Evolutionary conservation across 92 coral and sea anemone genomes (phyloP).

Genomic region (Phenganax marumi): DNA sequence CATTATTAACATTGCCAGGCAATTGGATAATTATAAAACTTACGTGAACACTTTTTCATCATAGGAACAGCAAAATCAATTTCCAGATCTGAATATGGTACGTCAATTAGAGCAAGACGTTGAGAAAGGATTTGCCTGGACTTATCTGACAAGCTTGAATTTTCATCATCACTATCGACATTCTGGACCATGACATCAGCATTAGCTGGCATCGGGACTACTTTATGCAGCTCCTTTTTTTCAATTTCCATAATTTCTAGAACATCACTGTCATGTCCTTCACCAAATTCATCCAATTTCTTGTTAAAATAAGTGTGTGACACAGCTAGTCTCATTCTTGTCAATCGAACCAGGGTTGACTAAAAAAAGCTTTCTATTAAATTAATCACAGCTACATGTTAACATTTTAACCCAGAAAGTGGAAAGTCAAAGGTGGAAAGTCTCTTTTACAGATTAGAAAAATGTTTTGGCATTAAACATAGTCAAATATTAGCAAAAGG

Average conservation of each 20-base stretch:
- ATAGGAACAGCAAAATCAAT: slow-evolving; percentile 33
- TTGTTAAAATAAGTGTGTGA: slow-evolving; percentile 17
- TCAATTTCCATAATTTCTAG: not conserved
- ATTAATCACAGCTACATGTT: not conserved
- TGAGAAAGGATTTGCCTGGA: not conserved
- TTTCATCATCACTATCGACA: too few relatives aligned
- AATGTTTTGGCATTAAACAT: too few relatives aligned
- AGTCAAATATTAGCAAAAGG: too few relatives aligned
- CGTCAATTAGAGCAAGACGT: slow-evolving; percentile 14
- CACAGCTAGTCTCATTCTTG: slow-evolving; percentile 4
- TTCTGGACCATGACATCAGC: too few relatives aligned
- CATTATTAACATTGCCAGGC: not conserved
- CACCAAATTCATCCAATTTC: slow-evolving; percentile 5
- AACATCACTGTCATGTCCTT: not conserved
- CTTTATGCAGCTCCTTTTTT: not conserved
- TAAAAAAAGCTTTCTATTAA: not conserved
- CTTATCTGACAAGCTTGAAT: not conserved
- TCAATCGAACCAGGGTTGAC: slow-evolving; percentile 8
- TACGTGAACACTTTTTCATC: not conserved
- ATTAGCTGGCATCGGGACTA: too few relatives aligned
- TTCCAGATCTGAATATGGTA: slow-evolving; percentile 21
- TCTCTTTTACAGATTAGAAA: not conserved
- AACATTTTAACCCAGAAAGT: not conserved
- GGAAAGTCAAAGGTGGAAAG: not conserved
- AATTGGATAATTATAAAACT: not conserved